Percentiles rank a stretch among this genome's conserved stretches.
phyloP scores from a whole-genome alignment of 2,797 vertebrate species.

The Meda fulgida region DNA sequence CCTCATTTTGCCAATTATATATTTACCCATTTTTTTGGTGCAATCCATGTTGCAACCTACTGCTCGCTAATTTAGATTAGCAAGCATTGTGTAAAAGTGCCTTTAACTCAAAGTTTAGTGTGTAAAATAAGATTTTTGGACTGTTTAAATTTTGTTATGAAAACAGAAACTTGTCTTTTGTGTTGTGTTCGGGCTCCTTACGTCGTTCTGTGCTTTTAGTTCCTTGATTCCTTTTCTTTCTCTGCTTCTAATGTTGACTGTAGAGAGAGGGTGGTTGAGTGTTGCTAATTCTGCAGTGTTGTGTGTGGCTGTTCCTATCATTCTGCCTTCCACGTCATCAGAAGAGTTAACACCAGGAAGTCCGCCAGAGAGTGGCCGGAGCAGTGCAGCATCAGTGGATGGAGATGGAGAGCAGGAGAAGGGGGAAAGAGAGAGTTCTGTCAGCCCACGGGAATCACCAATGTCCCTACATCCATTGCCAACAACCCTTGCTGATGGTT shows the following conservation, averaged over 20 bases:
- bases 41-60: conserved; percentile 26
- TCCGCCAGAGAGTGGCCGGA: conserved; percentile 55
- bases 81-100: conserved; percentile 58
- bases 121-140: conserved; percentile 40
- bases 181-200: conserved; percentile 49
- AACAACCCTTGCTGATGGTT: conserved; percentile 8
- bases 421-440: conserved; percentile 43
- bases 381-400: conserved; percentile 46
- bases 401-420: conserved; percentile 45
- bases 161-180: conserved; percentile 38
- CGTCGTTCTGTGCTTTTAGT: conserved; percentile 47
- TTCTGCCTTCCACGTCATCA: conserved; percentile 62
- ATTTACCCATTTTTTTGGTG: conserved; percentile 15
- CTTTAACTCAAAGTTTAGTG: conserved; percentile 45
- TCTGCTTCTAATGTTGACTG: conserved; percentile 50
- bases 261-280: conserved; percentile 57
- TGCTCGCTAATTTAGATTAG: conserved; percentile 42
- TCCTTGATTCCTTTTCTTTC: conserved; percentile 56
- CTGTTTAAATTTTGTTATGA: conserved; percentile 28
- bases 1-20: conserved; percentile 2
- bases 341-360: conserved; percentile 57
- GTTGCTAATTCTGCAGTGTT: conserved; percentile 66
- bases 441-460: conserved; percentile 56
- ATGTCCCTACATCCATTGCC: conserved; percentile 48
- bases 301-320: conserved; percentile 65